Evolutionary conservation across 2,797 vertebrate genomes (phyloP).

Genomic region (Acestrorhynchus altus): DNA sequence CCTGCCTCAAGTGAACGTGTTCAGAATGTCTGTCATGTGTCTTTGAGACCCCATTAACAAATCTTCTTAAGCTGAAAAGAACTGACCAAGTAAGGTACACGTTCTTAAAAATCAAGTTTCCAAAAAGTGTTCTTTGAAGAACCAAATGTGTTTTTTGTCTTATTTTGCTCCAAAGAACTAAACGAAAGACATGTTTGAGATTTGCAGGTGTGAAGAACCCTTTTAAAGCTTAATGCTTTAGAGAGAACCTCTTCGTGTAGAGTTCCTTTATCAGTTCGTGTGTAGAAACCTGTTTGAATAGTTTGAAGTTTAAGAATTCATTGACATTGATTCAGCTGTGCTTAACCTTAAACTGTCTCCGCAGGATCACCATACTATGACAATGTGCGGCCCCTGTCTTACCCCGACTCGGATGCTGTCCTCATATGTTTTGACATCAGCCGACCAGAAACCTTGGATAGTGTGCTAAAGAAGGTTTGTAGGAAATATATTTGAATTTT

Average conservation of each 20-base stretch:
- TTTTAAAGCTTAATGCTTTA: not conserved
- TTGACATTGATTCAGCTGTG: not conserved
- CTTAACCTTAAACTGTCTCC: constrained; percentile 30
- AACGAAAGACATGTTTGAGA: too few species aligned
- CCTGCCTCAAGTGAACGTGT: not conserved
- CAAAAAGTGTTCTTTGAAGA: too few species aligned
- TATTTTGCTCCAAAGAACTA: too few species aligned
- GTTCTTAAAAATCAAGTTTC: not conserved
- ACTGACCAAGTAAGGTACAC: not conserved
- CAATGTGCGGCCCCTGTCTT: constrained; percentile 89
- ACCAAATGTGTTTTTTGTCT: too few species aligned
- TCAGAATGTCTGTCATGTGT: not conserved
- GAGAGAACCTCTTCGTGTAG: not conserved
- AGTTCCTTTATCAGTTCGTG: too few species aligned
- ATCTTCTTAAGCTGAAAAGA: not conserved
- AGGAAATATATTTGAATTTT: too few species aligned
- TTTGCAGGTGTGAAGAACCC: not conserved
- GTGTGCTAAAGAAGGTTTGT: constrained; percentile 86
- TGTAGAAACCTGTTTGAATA: too few species aligned
- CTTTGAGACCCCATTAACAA: not conserved
- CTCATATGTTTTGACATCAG: constrained; percentile 92
- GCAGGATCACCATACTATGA: constrained; percentile 90
- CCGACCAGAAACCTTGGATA: constrained; percentile 88
- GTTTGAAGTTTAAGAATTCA: not conserved
- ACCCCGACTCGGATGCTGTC: constrained; percentile 88